phyloP scores from a whole-genome alignment of 2,113 vertebrate species.

The Chloropsis hardwickii region DNA sequence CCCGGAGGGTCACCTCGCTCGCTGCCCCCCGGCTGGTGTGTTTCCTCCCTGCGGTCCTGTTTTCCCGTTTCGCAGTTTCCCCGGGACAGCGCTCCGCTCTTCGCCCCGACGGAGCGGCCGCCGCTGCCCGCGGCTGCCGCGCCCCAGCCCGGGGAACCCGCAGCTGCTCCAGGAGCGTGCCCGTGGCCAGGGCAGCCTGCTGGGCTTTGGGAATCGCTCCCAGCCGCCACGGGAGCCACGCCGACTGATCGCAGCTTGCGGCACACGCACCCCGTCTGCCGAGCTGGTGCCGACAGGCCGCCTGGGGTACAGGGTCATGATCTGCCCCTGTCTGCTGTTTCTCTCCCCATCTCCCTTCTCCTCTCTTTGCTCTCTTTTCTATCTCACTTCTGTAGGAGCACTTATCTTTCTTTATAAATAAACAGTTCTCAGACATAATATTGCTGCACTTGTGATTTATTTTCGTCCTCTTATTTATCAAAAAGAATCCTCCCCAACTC shows the following conservation, averaged over 20 bases:
- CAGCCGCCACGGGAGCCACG: not conserved
- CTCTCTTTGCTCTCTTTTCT: not conserved
- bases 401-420: not conserved
- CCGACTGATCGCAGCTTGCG: not conserved
- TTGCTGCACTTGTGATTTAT: not conserved
- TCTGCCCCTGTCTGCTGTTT: not conserved
- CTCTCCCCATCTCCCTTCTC: not conserved
- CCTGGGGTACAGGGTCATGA: not conserved
- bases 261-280: not conserved
- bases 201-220: too few relatives aligned
- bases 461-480: not conserved
- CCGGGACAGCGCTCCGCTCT: not conserved
- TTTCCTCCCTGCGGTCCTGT: too few relatives aligned
- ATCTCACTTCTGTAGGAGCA: not conserved
- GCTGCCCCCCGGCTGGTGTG: accelerated
- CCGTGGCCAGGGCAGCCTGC: not conserved
- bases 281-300: not conserved
- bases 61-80: too few relatives aligned
- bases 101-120: not conserved
- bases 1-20: not conserved
- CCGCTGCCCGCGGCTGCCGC: too few relatives aligned
- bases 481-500: not conserved
- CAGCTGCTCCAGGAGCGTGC: not conserved
- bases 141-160: accelerated
- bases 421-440: not conserved